A percentile compares a stretch with the other conserved stretches of the same genome.
Evolutionary conservation across 2,888 invertebrate genomes (phyloP).

Genomic region (Stomorhina lunata): DNA sequence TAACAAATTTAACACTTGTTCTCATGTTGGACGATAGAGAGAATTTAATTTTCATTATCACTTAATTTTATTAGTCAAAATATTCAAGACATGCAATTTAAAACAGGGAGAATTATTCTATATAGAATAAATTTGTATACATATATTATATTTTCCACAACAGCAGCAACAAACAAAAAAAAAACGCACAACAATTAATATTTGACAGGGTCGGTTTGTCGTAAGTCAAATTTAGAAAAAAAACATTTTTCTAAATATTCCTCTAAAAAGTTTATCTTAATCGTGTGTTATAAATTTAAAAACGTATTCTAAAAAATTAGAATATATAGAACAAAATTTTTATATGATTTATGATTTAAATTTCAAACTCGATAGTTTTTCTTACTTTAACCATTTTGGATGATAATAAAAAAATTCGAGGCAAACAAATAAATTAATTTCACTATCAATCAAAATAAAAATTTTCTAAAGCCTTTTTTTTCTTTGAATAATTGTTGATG

Average conservation of each 20-base stretch:
- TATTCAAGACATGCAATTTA: neutral
- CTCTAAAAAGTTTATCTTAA: conserved; percentile 45
- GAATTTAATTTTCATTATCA: conserved; percentile 23
- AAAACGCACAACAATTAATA: conserved; percentile 31
- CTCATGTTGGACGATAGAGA: conserved; percentile 14
- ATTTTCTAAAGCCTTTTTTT: conserved; percentile 9
- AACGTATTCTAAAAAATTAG: neutral
- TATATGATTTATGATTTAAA: neutral
- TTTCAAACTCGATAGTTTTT: neutral
- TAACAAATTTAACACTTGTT: conserved; percentile 39
- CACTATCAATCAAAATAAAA: conserved; percentile 46
- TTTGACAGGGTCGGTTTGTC: conserved; percentile 46
- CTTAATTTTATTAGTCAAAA: neutral
- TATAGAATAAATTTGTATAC: neutral
- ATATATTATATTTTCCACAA: conserved; percentile 25
- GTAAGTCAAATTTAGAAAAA: conserved; percentile 3
- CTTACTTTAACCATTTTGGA: conserved; percentile 62
- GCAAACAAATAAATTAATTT: conserved; percentile 37
- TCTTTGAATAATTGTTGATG: conserved; percentile 35
- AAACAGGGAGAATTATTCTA: neutral
- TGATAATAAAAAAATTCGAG: neutral
- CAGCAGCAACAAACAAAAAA: no score
- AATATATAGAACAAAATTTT: conserved; percentile 15
- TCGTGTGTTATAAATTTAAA: conserved; percentile 37
- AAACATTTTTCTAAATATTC: neutral